These are phyloP conservation scores for Luperina nickerlii DNA, from an alignment of 2,888 invertebrate species.

Conservation along the genomic window DNA sequence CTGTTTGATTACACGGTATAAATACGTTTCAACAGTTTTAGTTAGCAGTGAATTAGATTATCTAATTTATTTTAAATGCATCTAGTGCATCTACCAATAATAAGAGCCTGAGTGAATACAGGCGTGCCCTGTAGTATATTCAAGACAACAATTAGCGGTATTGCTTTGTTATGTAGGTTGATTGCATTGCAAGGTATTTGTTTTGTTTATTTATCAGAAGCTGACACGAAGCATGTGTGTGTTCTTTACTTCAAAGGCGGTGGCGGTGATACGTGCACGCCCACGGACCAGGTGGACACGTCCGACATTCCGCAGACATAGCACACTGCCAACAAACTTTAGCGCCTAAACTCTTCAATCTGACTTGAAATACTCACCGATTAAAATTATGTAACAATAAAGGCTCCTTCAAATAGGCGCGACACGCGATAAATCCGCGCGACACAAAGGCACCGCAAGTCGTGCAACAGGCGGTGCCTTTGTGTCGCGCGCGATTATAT, in stretches of 20 bases:
- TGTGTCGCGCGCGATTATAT: no score
- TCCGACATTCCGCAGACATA: slow-evolving; percentile 77
- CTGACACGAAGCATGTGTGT: slow-evolving; percentile 66
- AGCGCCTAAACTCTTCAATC: slow-evolving; percentile 71
- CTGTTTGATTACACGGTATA: not conserved
- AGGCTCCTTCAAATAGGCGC: no score
- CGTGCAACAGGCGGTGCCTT: no score
- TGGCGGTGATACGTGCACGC: slow-evolving; percentile 75
- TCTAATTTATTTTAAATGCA: not conserved
- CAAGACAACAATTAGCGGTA: slow-evolving; percentile 72
- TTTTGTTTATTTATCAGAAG: slow-evolving; percentile 71
- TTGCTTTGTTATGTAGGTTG: slow-evolving; percentile 74
- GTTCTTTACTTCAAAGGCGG: slow-evolving; percentile 78
- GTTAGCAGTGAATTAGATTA: not conserved
- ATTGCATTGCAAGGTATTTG: slow-evolving; percentile 72
- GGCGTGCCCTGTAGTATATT: slow-evolving; percentile 54
- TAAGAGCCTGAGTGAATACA: slow-evolving; percentile 20
- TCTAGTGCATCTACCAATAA: not conserved
- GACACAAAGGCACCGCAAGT: no score
- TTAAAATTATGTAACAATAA: slow-evolving; percentile 19
- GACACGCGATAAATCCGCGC: no score
- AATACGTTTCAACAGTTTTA: not conserved
- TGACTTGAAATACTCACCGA: slow-evolving; percentile 65
- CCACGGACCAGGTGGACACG: slow-evolving; percentile 84
- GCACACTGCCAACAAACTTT: slow-evolving; percentile 79